Percentiles rank a stretch among this genome's conserved stretches.
Conservation (phyloP, 2,113 vertebrate species). For the Gallinago media region DNA sequence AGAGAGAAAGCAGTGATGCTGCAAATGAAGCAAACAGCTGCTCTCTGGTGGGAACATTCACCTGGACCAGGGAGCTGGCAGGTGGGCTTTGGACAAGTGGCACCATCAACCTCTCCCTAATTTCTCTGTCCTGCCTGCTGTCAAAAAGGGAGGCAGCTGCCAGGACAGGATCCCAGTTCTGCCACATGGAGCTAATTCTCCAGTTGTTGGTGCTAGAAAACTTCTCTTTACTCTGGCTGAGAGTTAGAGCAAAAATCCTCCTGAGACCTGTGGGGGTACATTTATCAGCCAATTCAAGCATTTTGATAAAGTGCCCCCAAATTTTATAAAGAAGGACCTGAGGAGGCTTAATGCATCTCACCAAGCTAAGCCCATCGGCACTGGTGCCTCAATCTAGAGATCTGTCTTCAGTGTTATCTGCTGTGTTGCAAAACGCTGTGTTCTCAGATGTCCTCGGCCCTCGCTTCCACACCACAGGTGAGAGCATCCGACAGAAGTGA, state of each 20-base stretch:
- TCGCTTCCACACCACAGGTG: rapidly evolving
- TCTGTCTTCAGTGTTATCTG: not conserved
- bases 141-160: not conserved
- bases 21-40: not conserved
- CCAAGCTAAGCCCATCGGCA: rapidly evolving
- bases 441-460: too few species aligned
- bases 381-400: not conserved
- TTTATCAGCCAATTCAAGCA: not conserved
- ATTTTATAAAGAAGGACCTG: not conserved
- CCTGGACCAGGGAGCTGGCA: not conserved
- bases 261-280: rapidly evolving
- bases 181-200: not conserved
- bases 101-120: not conserved
- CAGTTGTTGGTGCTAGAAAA: not conserved
- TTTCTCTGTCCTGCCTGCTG: not conserved
- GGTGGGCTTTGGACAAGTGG: rapidly evolving
- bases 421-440: not conserved
- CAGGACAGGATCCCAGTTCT: not conserved
- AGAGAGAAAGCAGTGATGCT: not conserved
- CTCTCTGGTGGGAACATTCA: not conserved
- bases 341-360: not conserved
- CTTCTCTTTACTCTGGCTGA: not conserved
- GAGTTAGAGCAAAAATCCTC: not conserved
- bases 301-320: not conserved
- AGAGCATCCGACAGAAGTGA: not conserved